Evolutionary conservation across 1,140 invertebrate genomes (phyloP), one percentile per base, ranked within the genome.

Genomic region (Dendrolimus punctatus): DNA sequence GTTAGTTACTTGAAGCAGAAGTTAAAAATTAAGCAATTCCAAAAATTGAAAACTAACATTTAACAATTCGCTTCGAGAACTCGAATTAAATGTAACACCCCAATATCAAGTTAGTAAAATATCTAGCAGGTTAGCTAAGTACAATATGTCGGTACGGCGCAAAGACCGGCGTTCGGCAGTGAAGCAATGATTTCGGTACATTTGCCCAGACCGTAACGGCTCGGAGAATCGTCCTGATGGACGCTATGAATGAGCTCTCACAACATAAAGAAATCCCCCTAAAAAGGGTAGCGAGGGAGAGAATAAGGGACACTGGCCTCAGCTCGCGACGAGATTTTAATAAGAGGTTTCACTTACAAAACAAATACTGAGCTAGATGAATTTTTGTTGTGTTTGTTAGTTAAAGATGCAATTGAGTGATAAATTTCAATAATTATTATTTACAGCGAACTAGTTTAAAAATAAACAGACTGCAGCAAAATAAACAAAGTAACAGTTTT

Each of bases 231-330:
- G 80, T 76, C 83, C 81, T 84, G 83, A 86, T 86, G 83, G 80
- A 84, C 80, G 80, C 83, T 75, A 73, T 71, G 73, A 86, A 86
- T 84, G 83, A 86, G 83, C 80, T 86, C 83, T 86, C 83, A 86
- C 80, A 83, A 84, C 83, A 86, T 86, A 86, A 86, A 86, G 83
- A 86, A 86, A 86, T 84, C 80, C 80, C 80, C 83, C 84, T 85
- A 84, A 84, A 85, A 86, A 86, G 83, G 83, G 83, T 86, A 86
- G 69, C 79, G 69, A 64, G 72, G 80, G 80, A 80, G 75, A 72
- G 79, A 72, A 78, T 78, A 78, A 74, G 72, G 71, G 57, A 66
- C 60, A 54, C 9, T 68, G 68, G 59, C 6, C 74, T 82, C 80
- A 78, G 44, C 73, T 58, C 56, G 46, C 40, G 40, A 41, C 60